Evolutionary conservation across 2,888 invertebrate species (phyloP), one percentile per base, ranked within the genome.

Genomic region (Prenolepis imparis): DNA sequence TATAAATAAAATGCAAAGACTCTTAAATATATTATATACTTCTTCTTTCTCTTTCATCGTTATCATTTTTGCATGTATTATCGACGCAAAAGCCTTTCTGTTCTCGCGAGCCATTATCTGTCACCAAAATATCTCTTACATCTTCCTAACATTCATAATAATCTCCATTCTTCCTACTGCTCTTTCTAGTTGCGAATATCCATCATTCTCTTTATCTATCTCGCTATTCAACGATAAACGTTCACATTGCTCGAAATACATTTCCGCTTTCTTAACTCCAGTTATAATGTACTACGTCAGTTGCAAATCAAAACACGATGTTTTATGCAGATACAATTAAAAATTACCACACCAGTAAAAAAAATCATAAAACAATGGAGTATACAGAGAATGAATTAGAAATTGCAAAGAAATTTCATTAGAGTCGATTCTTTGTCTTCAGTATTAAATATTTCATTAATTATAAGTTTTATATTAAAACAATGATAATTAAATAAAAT

Each of bases 81-180:
- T 84, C 57, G 64, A 61, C 32, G 48, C 61, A 44, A 68, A 67
- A 64, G n/a, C 32, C 32, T 61, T 70, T 63, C 57, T 28, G 48
- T 74, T 64, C 70, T 84, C 84, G 72, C 84, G 61, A 67, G 84
- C 88, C 74, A 87, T 87, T 88, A 87, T 88, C 85, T 84, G 82
- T 81, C 74, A 84, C 44, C 82, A 82, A 82, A 84, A 83, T 52
- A n/a, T 81, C 85, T 87, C 86, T 88, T 86, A 82, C 83, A 64
- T 83, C 75, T 84, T 70, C 55, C 44, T 86, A 87, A 88, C 83
- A 36, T 64, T 36, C 24, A 36, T 36, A 74, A 77, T 67, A 77
- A 67, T 11, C 41, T 77, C 39, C 12, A n/a, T 18, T 66, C 52
- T 39, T 52, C 12, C 18, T 63, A 9, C n/a, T 12, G 8, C 18